Conservation (phyloP, 2,797 vertebrate species). For the Peromyscus attwateri region DNA sequence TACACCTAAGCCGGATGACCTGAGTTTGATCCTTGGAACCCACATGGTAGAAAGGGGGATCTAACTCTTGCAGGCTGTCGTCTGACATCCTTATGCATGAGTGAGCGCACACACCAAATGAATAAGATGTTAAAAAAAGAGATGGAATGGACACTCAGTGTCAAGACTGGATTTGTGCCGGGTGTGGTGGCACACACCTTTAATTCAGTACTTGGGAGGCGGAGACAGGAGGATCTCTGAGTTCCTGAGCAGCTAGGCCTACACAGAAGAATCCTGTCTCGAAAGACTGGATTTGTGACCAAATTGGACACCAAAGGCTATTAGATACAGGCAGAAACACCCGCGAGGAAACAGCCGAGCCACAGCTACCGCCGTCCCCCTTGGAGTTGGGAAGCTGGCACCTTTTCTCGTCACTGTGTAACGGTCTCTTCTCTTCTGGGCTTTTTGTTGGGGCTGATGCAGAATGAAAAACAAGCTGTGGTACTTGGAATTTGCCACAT, state of each 20-base stretch:
- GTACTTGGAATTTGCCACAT: slow-evolving; percentile 97
- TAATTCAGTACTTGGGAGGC: background rate
- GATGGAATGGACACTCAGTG: background rate
- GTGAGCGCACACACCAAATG: background rate
- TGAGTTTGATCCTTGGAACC: background rate
- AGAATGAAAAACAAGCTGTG: slow-evolving; percentile 98
- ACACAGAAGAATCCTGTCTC: background rate
- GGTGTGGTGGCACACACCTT: background rate
- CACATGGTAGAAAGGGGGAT: background rate
- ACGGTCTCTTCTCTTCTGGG: slow-evolving; percentile 48
- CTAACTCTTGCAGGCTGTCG: background rate
- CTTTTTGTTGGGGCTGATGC: slow-evolving; percentile 30
- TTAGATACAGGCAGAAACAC: background rate
- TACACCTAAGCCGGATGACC: background rate
- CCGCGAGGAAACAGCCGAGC: background rate
- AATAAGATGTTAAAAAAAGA: background rate
- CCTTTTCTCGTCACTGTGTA: slow-evolving; percentile 44
- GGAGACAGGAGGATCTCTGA: background rate
- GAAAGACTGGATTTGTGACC: background rate
- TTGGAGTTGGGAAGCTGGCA: background rate
- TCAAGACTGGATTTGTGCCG: background rate
- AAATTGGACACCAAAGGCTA: background rate
- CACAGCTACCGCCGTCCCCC: background rate
- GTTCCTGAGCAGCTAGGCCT: background rate
- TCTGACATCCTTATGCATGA: background rate